Evolutionary conservation across 2,888 invertebrate genomes (phyloP).

Genomic region (Trichacis sp.): DNA sequence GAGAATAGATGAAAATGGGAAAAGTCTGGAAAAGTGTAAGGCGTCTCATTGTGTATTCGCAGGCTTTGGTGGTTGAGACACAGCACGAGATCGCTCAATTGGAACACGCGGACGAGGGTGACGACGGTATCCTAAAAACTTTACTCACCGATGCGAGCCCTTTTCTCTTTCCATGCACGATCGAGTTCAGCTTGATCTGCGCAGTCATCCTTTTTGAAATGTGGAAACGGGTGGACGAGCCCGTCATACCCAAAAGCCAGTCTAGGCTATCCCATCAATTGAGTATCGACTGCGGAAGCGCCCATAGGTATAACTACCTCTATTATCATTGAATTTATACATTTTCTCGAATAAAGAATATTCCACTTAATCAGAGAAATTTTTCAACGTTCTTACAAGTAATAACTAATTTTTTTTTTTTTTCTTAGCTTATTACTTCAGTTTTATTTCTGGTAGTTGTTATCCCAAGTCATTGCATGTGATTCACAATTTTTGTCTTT

Average conservation of each 20-base stretch:
- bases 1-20: too few species aligned
- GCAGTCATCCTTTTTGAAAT: constrained; percentile 85
- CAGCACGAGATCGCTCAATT: constrained; percentile 87
- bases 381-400: too few species aligned
- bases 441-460: too few species aligned
- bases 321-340: too few species aligned
- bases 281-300: constrained; percentile 83
- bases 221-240: constrained; percentile 86
- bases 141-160: constrained; percentile 77
- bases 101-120: constrained; percentile 67
- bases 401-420: too few species aligned
- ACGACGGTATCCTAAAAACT: constrained; percentile 72
- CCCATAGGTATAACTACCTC: constrained; percentile 78
- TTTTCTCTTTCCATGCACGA: constrained; percentile 90
- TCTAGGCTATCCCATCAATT: constrained; percentile 60
- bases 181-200: constrained; percentile 92
- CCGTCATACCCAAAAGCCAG: constrained; percentile 70
- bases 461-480: too few species aligned
- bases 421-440: too few species aligned
- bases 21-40: too few species aligned
- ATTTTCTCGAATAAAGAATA: too few species aligned
- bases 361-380: too few species aligned
- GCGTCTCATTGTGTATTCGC: too few species aligned
- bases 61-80: constrained; percentile 83
- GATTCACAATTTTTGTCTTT: too few species aligned